Percentiles rank a stretch among this genome's conserved stretches.
Evolutionary conservation across 2,888 invertebrate species (phyloP).

Genomic region (Drosophila emarginata): DNA sequence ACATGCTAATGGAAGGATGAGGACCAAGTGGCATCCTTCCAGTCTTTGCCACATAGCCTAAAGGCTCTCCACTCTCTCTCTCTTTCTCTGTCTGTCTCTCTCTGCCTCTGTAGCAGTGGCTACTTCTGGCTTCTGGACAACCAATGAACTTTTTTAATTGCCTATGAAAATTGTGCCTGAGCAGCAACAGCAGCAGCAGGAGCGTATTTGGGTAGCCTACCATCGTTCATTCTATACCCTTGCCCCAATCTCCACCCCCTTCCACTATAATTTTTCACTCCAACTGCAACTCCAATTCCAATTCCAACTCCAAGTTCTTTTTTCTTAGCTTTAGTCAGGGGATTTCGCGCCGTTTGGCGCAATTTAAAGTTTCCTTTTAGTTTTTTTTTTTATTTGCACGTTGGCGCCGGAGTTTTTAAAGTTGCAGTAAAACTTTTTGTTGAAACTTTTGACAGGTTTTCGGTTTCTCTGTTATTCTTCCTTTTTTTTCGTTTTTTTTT

Average conservation of each 20-base stretch:
- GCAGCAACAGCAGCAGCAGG: slow-evolving; percentile 24
- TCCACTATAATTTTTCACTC: no score
- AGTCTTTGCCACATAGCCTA: slow-evolving; percentile 21
- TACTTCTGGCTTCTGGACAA: slow-evolving; percentile 52
- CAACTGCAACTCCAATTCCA: not conserved
- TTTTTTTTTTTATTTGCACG: slow-evolving; percentile 57
- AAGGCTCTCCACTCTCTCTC: slow-evolving; percentile 8
- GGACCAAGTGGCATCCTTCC: slow-evolving; percentile 7
- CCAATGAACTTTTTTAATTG: slow-evolving; percentile 76
- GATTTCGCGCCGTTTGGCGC: slow-evolving; percentile 30
- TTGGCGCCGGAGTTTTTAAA: slow-evolving; percentile 61
- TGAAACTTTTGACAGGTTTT: slow-evolving; percentile 1
- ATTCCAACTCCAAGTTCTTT: not conserved
- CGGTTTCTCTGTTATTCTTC: no score
- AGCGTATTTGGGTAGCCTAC: slow-evolving; percentile 68
- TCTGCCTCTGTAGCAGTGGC: not conserved
- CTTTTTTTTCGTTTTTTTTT: no score
- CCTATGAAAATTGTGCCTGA: no score
- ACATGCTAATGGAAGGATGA: slow-evolving; percentile 75
- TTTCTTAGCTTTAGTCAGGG: slow-evolving; percentile 2
- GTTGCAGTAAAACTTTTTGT: slow-evolving; percentile 32
- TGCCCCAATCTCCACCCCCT: not conserved
- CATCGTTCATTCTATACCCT: slow-evolving; percentile 7
- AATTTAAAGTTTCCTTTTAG: slow-evolving; percentile 58
- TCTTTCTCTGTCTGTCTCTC: slow-evolving; percentile 12